Conservation (phyloP, 2,888 invertebrate species). For the Thereva unica region DNA sequence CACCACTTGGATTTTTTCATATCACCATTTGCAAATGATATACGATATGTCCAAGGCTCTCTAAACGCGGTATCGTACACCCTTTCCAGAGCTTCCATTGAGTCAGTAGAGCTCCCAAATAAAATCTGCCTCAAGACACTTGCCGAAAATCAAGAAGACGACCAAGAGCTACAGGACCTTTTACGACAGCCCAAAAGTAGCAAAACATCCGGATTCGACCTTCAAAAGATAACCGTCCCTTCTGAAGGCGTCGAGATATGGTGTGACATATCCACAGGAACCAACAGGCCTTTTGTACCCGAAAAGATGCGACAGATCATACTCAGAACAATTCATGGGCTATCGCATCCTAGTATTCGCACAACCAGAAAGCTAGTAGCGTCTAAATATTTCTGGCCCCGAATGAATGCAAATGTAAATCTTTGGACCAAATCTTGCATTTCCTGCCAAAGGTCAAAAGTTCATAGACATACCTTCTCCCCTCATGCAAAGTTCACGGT, state of each 20-base stretch:
- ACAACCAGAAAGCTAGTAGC: neutral
- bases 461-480: neutral
- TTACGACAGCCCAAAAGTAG: too few species aligned
- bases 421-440: constrained; percentile 12
- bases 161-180: too few species aligned
- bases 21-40: constrained; percentile 37
- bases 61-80: too few species aligned
- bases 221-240: neutral
- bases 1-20: neutral
- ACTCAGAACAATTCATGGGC: neutral
- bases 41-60: neutral
- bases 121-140: too few species aligned
- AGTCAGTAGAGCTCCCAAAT: too few species aligned
- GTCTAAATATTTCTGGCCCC: constrained; percentile 14
- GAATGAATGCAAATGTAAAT: constrained; percentile 8
- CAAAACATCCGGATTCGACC: too few species aligned
- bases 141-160: too few species aligned
- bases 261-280: neutral
- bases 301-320: neutral
- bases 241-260: neutral
- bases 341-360: constrained; percentile 15
- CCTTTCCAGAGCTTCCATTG: too few species aligned
- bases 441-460: constrained; percentile 33
- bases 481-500: neutral
- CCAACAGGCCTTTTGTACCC: neutral